Evolutionary conservation across 2,113 vertebrate genomes (phyloP), one percentile per base, ranked within the genome.

Genomic region (Cromileptes altivelis): DNA sequence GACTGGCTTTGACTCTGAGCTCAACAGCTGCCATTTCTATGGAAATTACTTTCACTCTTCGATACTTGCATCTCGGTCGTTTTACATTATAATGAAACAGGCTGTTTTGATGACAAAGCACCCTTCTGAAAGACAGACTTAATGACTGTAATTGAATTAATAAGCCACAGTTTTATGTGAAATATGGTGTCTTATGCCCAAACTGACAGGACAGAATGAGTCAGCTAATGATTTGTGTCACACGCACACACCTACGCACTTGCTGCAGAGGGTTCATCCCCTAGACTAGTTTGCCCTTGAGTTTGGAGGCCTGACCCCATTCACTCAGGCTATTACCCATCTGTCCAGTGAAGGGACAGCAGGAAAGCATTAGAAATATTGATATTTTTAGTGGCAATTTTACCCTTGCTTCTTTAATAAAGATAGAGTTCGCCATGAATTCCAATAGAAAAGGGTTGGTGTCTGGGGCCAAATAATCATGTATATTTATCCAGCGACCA

Each of bases 261-360:
- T 45, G 19, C 64, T 76, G 56, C 58, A 80, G 65, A 84, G 13
- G 72, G 72, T 88, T 81, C 70, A 86, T 87, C 75, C 70, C 70
- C 40, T 68, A 76, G 82, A 82, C 76, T 78, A 15, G 40, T 90
- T 87, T 90, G 91, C 82, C 92, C 94, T 92, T 93, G 88, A 88
- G 84, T 91, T 80, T 72, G 60, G 71, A 82, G 70, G 65, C 61
- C 75, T 85, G 87, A 90, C 85, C 89, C 86, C 85, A 91, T 90
- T 89, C 73, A 81, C 85, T 89, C n/a, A 82, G 78, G 58, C 81
- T 81, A 80, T 91, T 93, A 88, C 72, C 90, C 86, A 89, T 88
- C 86, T 89, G 89, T 85, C 85, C 88, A 87, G 13, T 76, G 52
- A 81, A 81, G 69, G 80, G 75, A 78, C 75, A 76, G 71, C 56